Conservation (phyloP, 2,113 vertebrate genomes). For the Stigmatopora nigra region DNA sequence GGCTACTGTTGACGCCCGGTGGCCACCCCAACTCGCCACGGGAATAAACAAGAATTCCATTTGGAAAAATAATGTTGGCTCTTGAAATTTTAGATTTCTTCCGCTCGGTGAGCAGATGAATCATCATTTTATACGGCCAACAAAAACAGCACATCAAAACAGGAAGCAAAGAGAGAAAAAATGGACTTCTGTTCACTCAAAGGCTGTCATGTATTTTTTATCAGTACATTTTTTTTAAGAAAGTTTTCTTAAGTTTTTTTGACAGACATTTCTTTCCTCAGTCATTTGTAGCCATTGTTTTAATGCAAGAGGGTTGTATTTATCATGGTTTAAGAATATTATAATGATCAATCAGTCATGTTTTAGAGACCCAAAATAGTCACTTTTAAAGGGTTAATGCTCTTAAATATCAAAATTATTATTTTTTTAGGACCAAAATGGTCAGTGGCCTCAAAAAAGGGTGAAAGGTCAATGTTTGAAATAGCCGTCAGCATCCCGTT, state of each 20-base stretch:
- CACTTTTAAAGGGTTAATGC: too few species aligned
- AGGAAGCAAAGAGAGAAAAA: background rate
- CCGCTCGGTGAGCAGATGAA: background rate
- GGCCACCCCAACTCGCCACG: background rate
- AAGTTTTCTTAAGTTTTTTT: background rate
- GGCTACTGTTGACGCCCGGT: background rate
- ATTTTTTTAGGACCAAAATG: background rate
- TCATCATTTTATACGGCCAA: background rate
- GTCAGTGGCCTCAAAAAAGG: too few species aligned
- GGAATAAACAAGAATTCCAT: background rate
- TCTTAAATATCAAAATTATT: background rate
- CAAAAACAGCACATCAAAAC: background rate
- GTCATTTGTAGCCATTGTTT: too few species aligned
- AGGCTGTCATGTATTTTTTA: background rate
- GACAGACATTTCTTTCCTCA: too few species aligned
- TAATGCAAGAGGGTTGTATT: too few species aligned
- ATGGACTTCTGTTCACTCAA: too few species aligned
- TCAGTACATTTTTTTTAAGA: background rate
- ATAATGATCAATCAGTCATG: too few species aligned
- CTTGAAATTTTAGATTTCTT: background rate
- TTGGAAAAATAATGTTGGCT: background rate
- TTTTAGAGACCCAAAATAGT: background rate
- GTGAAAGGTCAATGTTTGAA: too few species aligned
- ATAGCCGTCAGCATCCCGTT: too few species aligned
- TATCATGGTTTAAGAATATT: too few species aligned